phyloP scores from a whole-genome alignment of 2,888 invertebrate genomes.

The Pachycephus smyrnensis region DNA sequence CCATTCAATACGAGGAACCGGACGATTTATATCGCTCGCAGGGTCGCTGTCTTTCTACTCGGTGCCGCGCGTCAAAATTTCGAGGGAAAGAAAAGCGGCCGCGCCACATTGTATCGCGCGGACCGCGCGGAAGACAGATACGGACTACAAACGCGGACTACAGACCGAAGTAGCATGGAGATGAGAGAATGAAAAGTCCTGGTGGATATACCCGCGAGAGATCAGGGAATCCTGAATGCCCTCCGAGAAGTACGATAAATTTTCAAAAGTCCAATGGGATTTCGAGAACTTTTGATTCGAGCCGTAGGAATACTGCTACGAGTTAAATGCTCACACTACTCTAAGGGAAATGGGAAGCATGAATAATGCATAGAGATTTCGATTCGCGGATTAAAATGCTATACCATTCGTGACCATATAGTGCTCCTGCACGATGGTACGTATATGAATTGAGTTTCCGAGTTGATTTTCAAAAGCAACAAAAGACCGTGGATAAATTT shows the following conservation, averaged over 20 bases:
- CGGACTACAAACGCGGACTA: not conserved
- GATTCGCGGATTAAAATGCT: conserved; percentile 63
- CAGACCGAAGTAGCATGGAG: not conserved
- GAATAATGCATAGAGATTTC: conserved; percentile 66
- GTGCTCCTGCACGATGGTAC: not conserved
- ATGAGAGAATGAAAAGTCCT: conserved; percentile 10
- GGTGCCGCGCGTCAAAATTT: conserved; percentile 17
- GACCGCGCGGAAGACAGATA: not conserved
- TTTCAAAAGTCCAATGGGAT: conserved; percentile 49
- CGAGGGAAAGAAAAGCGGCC: conserved; percentile 2
- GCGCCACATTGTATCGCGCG: not conserved
- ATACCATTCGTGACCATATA: not conserved
- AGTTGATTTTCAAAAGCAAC: not conserved
- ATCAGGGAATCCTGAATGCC: conserved; percentile 40
- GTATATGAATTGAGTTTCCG: not conserved
- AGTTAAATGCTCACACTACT: not conserved
- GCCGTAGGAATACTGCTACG: conserved; percentile 18
- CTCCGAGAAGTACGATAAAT: conserved; percentile 56
- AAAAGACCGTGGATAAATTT: not conserved
- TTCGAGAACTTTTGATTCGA: conserved; percentile 62
- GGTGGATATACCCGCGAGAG: conserved; percentile 8
- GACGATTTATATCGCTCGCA: conserved; percentile 32
- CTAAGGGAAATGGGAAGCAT: conserved; percentile 39
- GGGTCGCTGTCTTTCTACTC: conserved; percentile 2
- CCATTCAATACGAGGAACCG: conserved; percentile 43